A percentile compares a stretch with the other conserved stretches of the same genome.
Evolutionary conservation across 2,797 vertebrate species (phyloP).

Genomic region (Cossypha polioptera): DNA sequence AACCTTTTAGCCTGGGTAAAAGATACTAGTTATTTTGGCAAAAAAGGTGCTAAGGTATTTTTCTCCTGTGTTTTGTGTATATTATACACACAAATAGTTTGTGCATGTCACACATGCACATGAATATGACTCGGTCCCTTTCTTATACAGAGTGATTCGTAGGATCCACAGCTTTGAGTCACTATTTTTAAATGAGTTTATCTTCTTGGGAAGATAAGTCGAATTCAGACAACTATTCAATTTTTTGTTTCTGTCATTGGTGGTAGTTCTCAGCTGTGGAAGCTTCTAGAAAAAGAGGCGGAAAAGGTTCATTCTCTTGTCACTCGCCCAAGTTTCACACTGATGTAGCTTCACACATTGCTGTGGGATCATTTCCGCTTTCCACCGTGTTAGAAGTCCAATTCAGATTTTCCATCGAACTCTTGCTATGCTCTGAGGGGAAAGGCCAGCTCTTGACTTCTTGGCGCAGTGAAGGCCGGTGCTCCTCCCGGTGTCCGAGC

Average conservation of each 20-base stretch:
- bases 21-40: background rate
- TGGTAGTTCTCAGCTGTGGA: background rate
- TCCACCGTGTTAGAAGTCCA: rapidly evolving
- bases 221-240: background rate
- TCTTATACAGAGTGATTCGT: background rate
- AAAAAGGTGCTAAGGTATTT: background rate
- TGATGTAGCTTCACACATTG: background rate
- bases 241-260: background rate
- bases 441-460: background rate
- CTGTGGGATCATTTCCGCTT: background rate
- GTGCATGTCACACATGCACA: background rate
- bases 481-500: rapidly evolving
- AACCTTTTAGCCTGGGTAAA: background rate
- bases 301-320: background rate
- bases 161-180: background rate
- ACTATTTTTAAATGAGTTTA: background rate
- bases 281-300: background rate
- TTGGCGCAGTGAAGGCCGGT: rapidly evolving
- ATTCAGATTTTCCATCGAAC: background rate
- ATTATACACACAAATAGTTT: background rate
- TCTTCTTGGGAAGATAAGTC: background rate
- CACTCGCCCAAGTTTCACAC: background rate
- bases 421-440: rapidly evolving
- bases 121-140: background rate
- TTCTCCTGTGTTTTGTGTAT: background rate